phyloP scores from a whole-genome alignment of 2,797 vertebrate genomes.

The Myotis daubentonii region DNA sequence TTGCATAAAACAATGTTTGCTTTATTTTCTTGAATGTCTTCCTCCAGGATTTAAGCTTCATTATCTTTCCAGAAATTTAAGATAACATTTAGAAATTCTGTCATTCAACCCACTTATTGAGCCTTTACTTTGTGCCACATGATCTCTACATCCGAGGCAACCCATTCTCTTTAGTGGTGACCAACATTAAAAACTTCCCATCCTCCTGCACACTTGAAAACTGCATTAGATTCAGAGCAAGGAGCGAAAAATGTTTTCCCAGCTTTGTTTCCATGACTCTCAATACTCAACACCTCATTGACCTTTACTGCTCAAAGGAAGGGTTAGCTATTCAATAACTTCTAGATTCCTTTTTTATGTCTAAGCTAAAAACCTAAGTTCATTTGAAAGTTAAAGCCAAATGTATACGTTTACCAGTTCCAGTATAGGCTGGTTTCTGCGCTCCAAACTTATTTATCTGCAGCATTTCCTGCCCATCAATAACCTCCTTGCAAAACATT shows the following conservation, averaged over 20 bases:
- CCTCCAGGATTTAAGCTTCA: constrained; percentile 24
- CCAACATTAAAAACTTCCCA: neutral
- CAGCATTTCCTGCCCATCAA: neutral
- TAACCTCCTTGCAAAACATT: constrained; percentile 26
- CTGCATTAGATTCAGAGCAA: neutral
- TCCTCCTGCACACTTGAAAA: constrained; percentile 37
- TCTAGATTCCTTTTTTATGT: constrained; percentile 1
- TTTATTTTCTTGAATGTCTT: constrained; percentile 36
- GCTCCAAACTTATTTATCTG: neutral
- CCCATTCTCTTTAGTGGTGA: neutral
- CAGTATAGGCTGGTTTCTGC: neutral
- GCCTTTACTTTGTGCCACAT: neutral
- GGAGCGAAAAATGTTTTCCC: neutral
- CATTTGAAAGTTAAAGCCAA: constrained; percentile 48
- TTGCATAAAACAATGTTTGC: constrained; percentile 14
- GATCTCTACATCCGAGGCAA: neutral
- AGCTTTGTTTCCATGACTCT: neutral
- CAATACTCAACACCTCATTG: neutral
- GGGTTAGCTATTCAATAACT: neutral
- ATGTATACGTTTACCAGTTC: neutral
- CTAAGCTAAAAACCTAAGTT: constrained; percentile 23
- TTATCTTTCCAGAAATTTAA: constrained; percentile 43
- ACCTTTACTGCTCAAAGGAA: neutral
- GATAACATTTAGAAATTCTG: neutral
- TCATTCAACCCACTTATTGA: neutral